Evolutionary conservation across 2,797 vertebrate genomes (phyloP).

Genomic region (Molossus molossus): DNA sequence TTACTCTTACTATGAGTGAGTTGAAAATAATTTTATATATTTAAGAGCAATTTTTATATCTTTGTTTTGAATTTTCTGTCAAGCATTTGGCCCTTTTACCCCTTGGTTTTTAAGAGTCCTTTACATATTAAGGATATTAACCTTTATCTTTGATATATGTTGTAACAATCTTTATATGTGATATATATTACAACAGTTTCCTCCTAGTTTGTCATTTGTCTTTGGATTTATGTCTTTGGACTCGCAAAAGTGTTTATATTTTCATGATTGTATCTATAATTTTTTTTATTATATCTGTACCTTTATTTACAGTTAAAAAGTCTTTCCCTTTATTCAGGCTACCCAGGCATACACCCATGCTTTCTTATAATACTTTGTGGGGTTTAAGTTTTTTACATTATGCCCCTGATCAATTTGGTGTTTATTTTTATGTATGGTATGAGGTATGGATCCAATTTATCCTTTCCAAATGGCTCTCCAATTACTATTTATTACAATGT

Average conservation of each 20-base stretch:
- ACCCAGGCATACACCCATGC: neutral
- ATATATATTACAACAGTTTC: neutral
- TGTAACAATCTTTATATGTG: neutral
- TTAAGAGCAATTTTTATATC: neutral
- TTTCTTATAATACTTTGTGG: neutral
- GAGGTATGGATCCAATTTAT: neutral
- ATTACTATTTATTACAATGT: slow-evolving; percentile 39
- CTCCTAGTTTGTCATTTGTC: neutral
- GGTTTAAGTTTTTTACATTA: neutral
- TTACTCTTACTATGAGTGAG: neutral
- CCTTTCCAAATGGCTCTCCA: neutral
- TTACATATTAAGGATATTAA: neutral
- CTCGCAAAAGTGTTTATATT: neutral
- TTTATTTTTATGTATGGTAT: neutral
- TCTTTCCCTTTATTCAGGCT: neutral
- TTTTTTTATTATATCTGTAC: neutral
- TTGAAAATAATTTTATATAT: neutral
- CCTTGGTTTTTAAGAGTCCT: neutral
- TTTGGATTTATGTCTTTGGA: neutral
- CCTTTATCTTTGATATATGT: neutral
- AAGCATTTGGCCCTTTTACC: neutral
- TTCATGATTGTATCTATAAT: neutral
- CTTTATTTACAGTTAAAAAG: neutral
- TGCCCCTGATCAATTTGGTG: neutral
- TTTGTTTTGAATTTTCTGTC: neutral